Conservation (phyloP, 2,888 invertebrate genomes). For the Lymantria monacha region DNA sequence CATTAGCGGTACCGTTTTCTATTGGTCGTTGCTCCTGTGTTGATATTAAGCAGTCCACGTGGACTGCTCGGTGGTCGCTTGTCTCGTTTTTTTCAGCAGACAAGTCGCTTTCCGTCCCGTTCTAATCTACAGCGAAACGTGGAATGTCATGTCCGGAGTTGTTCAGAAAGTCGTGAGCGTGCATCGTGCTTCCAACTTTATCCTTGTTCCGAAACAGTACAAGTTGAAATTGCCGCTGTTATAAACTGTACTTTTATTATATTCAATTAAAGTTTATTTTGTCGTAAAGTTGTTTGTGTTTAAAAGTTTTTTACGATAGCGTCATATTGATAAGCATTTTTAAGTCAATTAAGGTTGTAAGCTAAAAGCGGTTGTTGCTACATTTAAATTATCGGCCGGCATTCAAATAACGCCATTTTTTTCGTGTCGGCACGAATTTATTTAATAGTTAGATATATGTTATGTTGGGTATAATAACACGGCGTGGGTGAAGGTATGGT, state of each 20-base stretch:
- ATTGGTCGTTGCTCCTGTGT: constrained; percentile 82
- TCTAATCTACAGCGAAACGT: constrained; percentile 82
- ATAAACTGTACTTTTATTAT: constrained; percentile 37
- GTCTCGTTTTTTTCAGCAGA: constrained; percentile 79
- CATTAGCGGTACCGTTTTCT: constrained; percentile 82
- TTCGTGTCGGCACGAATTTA: constrained; percentile 81
- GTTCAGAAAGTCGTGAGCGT: constrained; percentile 83
- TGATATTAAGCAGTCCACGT: constrained; percentile 82
- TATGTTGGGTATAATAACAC: constrained; percentile 65
- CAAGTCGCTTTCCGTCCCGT: constrained; percentile 75
- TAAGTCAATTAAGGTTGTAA: constrained; percentile 83
- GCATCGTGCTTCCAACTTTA: constrained; percentile 78
- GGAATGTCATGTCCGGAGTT: constrained; percentile 83
- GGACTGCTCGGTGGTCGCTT: constrained; percentile 75
- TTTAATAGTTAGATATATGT: constrained; percentile 72
- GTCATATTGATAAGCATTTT: constrained; percentile 80
- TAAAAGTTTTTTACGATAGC: constrained; percentile 40
- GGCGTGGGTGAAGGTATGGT: constrained; percentile 58
- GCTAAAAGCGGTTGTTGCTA: constrained; percentile 83
- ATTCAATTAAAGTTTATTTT: constrained; percentile 44
- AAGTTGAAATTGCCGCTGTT: constrained; percentile 39
- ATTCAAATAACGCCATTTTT: constrained; percentile 82
- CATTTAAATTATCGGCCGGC: constrained; percentile 82
- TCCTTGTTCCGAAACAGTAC: constrained; percentile 50
- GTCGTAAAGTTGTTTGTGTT: constrained; percentile 16